These are phyloP conservation scores for Lasioglossum figueresi DNA, from an alignment of 2,888 invertebrate species.

Conservation along the genomic window DNA sequence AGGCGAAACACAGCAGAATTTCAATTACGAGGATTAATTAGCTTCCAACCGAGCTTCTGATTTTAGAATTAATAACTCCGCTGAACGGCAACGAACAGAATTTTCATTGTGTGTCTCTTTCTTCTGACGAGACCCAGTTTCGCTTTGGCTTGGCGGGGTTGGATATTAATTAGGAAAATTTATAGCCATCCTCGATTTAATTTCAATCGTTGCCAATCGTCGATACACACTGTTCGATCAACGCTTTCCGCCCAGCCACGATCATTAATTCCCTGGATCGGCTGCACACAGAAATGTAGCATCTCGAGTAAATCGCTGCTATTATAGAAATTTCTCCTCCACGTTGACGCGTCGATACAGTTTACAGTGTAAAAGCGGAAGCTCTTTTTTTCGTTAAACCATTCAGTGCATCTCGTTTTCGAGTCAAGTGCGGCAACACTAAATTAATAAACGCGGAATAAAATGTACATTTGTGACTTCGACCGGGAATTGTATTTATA, in stretches of 20 bases:
- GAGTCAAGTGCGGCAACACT: background rate
- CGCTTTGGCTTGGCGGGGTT: background rate
- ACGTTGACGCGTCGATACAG: background rate
- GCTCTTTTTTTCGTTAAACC: background rate
- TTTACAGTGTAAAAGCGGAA: background rate
- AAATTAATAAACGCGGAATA: background rate
- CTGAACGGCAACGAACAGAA: background rate
- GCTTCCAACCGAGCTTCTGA: slow-evolving; percentile 2
- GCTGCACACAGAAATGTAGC: background rate
- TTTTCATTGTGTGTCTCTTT: background rate
- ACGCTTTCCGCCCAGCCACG: background rate
- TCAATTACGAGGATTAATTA: slow-evolving; percentile 8
- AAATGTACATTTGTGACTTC: background rate
- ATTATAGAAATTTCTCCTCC: background rate
- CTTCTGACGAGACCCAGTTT: background rate
- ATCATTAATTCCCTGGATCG: background rate
- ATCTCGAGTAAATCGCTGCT: background rate
- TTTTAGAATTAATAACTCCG: slow-evolving; percentile 8
- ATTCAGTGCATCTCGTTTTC: background rate
- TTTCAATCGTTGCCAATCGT: background rate
- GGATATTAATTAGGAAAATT: background rate
- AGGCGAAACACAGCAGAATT: slow-evolving; percentile 5
- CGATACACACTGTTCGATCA: background rate
- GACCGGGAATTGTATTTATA: background rate
- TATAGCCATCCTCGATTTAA: background rate